These are phyloP conservation scores for zebrafish (Danio rerio) DNA, from an alignment of 2,113 vertebrate genomes.

Conservation along the genomic window GRCz12tu NC_133191.1:17785001-17785500, in stretches of 20 bases:
- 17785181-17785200: slow-evolving; percentile 57
- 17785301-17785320: not conserved
- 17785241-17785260: slow-evolving; percentile 48
- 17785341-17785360: too few species aligned
- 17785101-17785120: slow-evolving; percentile 13
- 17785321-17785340: not conserved
- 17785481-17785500: not conserved
- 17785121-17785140: not conserved
- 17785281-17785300: not conserved
- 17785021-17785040: not conserved
- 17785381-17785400: not conserved
- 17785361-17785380: not conserved
- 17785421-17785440: not conserved
- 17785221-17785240: slow-evolving; percentile 55
- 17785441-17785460: too few species aligned
- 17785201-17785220: slow-evolving; percentile 52
- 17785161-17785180: slow-evolving; percentile 59
- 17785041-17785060: not conserved
- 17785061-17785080: not conserved
- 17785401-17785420: not conserved
- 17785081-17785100: not conserved
- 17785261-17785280: not conserved
- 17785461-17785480: not conserved
- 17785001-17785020: slow-evolving; percentile 4
- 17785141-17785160: slow-evolving; percentile 55